Conservation (phyloP, 2,797 vertebrate genomes). For the Micropoecilia bifurca region DNA sequence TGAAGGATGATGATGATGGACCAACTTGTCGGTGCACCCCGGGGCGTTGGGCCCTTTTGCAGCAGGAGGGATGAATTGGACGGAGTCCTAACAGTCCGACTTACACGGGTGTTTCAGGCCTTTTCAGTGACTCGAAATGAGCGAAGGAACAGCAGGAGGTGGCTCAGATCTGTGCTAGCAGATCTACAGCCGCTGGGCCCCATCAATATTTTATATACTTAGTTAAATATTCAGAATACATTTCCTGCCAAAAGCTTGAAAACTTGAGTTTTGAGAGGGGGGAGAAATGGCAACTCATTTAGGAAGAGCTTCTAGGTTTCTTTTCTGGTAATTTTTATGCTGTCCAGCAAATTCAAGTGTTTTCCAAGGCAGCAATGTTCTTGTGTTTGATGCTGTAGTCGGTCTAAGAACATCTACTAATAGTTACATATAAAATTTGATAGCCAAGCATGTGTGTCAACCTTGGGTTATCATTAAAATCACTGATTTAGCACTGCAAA, state of each 20-base stretch:
- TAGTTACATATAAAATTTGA: neutral
- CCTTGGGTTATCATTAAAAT: neutral
- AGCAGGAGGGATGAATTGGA: slow-evolving; percentile 11
- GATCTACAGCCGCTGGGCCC: slow-evolving; percentile 40
- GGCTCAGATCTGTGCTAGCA: slow-evolving; percentile 28
- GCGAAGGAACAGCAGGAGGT: neutral
- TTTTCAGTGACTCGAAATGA: neutral
- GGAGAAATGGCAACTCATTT: neutral
- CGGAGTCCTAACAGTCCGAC: neutral
- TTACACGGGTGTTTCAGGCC: neutral
- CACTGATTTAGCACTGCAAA: neutral
- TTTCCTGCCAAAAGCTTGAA: slow-evolving; percentile 36
- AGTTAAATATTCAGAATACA: slow-evolving; percentile 45
- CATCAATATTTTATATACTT: slow-evolving; percentile 40
- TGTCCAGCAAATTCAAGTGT: neutral
- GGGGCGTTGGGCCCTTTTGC: neutral
- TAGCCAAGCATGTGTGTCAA: neutral
- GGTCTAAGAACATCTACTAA: neutral
- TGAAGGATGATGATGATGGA: slow-evolving; percentile 9
- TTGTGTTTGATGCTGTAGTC: too few relatives aligned
- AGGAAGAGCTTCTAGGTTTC: neutral
- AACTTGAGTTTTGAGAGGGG: slow-evolving; percentile 11
- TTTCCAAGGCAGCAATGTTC: neutral
- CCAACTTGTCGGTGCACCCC: neutral
- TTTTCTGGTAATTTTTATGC: neutral